Conservation (phyloP, 30 jellyfish, hydroid and myxozoan species). For the Cassiopea xamachana region DNA sequence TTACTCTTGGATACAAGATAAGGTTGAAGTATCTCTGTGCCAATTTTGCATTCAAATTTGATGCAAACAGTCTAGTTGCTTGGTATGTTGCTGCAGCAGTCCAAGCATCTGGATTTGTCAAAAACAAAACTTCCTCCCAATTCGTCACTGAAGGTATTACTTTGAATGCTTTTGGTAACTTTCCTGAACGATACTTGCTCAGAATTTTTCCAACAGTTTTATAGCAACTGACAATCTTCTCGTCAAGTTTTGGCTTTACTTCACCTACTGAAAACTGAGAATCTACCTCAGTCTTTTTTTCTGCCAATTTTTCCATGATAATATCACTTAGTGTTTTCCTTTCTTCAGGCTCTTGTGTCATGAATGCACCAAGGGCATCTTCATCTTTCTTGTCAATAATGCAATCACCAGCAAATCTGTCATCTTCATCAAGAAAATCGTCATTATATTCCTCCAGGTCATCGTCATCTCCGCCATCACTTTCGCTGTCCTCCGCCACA, state of each 20-base stretch:
- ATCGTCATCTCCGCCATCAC: constrained; percentile 46
- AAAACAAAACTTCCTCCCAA: constrained; percentile 89
- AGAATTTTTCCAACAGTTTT: constrained; percentile 94
- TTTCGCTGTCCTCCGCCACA: constrained; percentile 11
- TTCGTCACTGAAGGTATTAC: constrained; percentile 87
- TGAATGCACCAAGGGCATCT: constrained; percentile 79
- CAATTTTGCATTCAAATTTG: constrained; percentile 88
- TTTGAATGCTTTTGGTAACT: constrained; percentile 95
- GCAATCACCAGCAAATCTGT: constrained; percentile 29
- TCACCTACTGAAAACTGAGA: constrained; percentile 79
- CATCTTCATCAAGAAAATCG: constrained; percentile 20
- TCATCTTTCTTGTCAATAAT: constrained; percentile 83
- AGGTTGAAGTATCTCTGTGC: constrained; percentile 91
- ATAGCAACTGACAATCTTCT: constrained; percentile 56
- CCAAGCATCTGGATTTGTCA: constrained; percentile 97
- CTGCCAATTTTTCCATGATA: constrained; percentile 92
- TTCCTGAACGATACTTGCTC: constrained; percentile 92
- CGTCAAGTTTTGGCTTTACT: constrained; percentile 54
- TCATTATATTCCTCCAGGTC: constrained; percentile 60
- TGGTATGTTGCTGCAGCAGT: constrained; percentile 98
- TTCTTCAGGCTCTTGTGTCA: constrained; percentile 82
- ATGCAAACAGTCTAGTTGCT: constrained; percentile 89
- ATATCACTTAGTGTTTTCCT: constrained; percentile 91
- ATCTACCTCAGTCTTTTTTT: constrained; percentile 88
- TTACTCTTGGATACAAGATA: constrained; percentile 89